phyloP scores from a whole-genome alignment of 2,797 vertebrate genomes.

The Sparus aurata region DNA sequence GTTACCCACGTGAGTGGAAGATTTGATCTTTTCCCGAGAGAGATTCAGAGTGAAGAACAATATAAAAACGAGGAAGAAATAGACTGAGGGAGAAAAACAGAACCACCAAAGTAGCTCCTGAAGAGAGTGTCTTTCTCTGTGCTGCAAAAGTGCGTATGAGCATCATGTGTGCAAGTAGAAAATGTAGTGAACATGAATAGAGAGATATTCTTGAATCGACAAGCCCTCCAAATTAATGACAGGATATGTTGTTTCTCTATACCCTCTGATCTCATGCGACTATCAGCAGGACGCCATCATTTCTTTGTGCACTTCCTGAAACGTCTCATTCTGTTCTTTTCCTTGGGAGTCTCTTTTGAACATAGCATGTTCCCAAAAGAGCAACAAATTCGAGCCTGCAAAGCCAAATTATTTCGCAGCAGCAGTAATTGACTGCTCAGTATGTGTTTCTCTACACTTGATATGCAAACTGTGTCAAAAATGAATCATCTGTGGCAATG shows the following conservation, averaged over 20 bases:
- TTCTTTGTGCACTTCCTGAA: not conserved
- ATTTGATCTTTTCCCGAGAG: conserved; percentile 48
- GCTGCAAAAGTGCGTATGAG: not conserved
- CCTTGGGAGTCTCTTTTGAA: not conserved
- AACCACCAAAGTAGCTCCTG: not conserved
- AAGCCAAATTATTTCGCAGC: not conserved
- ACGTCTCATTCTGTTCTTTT: not conserved
- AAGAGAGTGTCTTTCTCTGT: conserved; percentile 17
- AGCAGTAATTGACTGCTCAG: not conserved
- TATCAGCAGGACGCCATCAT: not conserved
- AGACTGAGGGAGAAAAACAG: not conserved
- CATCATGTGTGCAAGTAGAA: not conserved
- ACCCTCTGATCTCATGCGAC: not conserved
- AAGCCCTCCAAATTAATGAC: not conserved
- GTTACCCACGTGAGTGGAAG: not conserved
- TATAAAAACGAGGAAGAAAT: not conserved
- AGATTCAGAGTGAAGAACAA: conserved; percentile 25
- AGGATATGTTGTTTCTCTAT: not conserved
- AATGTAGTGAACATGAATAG: not conserved
- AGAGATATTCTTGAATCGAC: not conserved
- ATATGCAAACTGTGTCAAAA: not conserved
- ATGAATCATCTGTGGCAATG: not conserved
- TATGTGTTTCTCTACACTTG: not conserved
- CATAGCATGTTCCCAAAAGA: not conserved
- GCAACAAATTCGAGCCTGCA: not conserved